phyloP scores from a whole-genome alignment of 2,888 invertebrate genomes.

The Alviniconcha strummeri region DNA sequence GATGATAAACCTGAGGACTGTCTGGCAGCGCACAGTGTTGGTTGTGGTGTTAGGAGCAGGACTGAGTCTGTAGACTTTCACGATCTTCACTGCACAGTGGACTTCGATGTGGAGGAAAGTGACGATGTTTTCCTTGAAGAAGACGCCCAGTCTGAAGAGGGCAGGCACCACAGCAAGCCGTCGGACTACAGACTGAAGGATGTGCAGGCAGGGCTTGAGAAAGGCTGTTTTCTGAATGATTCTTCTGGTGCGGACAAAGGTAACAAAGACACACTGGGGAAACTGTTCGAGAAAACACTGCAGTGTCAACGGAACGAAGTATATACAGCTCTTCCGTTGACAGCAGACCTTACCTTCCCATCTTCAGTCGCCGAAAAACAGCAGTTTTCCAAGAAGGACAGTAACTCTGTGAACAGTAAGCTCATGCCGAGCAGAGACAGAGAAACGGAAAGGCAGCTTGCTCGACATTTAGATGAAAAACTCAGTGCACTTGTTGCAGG shows the following conservation, averaged over 20 bases:
- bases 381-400: background rate
- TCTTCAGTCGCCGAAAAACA: background rate
- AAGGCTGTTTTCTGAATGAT: no score
- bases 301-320: background rate
- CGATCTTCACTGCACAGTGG: constrained; percentile 16
- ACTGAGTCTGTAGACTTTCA: constrained; percentile 21
- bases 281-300: no score
- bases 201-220: no score
- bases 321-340: no score
- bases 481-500: background rate
- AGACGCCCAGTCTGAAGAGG: background rate
- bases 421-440: background rate
- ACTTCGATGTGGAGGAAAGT: background rate
- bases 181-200: no score
- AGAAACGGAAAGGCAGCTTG: constrained; percentile 13
- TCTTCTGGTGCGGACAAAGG: background rate
- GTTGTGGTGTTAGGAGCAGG: background rate
- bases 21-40: background rate
- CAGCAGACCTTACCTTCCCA: background rate
- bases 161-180: no score
- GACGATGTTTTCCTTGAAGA: constrained; percentile 26
- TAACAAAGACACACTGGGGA: background rate
- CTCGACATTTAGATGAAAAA: background rate
- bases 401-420: background rate
- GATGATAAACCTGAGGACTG: no score